Percentiles rank a stretch among this genome's conserved stretches.
These are phyloP conservation scores for Ricordea florida DNA, from an alignment of 92 coral and sea anemone genomes.

Conservation along the genomic window DNA sequence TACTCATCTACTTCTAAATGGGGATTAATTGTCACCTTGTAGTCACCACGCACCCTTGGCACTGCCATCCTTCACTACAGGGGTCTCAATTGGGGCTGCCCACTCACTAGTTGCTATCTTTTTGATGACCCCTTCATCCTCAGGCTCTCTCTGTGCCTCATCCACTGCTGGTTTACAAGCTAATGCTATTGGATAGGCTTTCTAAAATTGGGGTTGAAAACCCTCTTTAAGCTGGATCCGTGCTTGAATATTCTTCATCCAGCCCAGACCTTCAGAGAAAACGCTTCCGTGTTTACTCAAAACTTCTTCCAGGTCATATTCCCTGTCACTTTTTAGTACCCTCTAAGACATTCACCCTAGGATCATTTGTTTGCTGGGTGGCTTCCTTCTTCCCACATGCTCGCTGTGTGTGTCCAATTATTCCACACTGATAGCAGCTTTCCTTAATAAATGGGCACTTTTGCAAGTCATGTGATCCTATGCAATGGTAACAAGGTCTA, in stretches of 20 bases:
- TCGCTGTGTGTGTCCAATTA: conserved; percentile 29
- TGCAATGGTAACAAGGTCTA: background rate
- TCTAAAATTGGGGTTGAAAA: conserved; percentile 16
- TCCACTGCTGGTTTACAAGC: conserved; percentile 26
- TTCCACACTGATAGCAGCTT: conserved; percentile 22
- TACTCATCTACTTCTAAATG: conserved; percentile 2
- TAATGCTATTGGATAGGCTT: conserved; percentile 11
- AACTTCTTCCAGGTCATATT: conserved; percentile 6
- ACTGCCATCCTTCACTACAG: conserved; percentile 20
- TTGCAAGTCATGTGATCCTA: conserved; percentile 27
- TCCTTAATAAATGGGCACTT: conserved; percentile 31
- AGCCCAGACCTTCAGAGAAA: conserved; percentile 12
- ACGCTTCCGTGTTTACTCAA: conserved; percentile 5
- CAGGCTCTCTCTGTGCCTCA: conserved; percentile 15
- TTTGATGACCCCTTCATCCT: conserved; percentile 33
- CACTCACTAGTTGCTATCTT: conserved; percentile 23
- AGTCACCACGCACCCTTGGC: conserved; percentile 49
- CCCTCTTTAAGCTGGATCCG: background rate
- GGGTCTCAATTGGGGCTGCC: conserved; percentile 33
- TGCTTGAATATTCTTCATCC: conserved; percentile 10
- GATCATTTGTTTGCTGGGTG: background rate
- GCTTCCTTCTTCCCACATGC: background rate
- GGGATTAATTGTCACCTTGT: conserved; percentile 34
- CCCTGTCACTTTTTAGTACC: no score
- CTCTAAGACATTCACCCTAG: background rate